Conservation (phyloP, 2,113 vertebrate species). For the Micronycteris hirsuta region DNA sequence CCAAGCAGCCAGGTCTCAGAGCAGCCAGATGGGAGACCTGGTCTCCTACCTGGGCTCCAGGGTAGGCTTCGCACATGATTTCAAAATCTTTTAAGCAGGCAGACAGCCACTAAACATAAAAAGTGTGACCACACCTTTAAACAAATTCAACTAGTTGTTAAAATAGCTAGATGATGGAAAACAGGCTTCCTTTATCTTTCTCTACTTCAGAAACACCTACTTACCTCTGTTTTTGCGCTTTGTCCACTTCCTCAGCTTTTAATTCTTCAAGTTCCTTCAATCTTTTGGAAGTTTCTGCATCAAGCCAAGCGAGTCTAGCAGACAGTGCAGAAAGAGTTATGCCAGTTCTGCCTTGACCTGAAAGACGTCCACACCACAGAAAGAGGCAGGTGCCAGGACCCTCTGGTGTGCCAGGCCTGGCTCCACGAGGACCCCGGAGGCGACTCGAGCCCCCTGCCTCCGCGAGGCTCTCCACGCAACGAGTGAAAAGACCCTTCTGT, state of each 20-base stretch:
- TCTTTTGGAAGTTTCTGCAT: slow-evolving; percentile 58
- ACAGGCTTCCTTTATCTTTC: background rate
- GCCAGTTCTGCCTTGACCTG: background rate
- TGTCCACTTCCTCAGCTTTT: slow-evolving; percentile 31
- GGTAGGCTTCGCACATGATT: background rate
- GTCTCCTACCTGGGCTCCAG: background rate
- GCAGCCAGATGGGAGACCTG: too few relatives aligned
- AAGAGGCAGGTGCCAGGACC: background rate
- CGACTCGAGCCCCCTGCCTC: background rate
- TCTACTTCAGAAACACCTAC: background rate
- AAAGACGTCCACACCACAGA: background rate
- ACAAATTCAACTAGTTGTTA: background rate
- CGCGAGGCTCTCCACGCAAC: accelerated
- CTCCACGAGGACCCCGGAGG: background rate
- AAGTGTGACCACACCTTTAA: background rate
- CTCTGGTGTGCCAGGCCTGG: background rate
- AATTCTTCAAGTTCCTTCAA: slow-evolving; percentile 60
- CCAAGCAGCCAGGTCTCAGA: background rate
- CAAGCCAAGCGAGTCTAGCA: slow-evolving; percentile 67
- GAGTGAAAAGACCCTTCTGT: background rate
- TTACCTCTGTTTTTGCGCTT: slow-evolving; percentile 58
- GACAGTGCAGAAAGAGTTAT: background rate
- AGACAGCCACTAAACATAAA: background rate
- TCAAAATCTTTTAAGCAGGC: background rate
- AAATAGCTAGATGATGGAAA: background rate